A percentile compares a stretch with the other conserved stretches of the same genome.
These are phyloP conservation scores for Cassiopea xamachana DNA, from an alignment of 30 jellyfish, hydroid and myxozoan genomes.

Conservation along the genomic window DNA sequence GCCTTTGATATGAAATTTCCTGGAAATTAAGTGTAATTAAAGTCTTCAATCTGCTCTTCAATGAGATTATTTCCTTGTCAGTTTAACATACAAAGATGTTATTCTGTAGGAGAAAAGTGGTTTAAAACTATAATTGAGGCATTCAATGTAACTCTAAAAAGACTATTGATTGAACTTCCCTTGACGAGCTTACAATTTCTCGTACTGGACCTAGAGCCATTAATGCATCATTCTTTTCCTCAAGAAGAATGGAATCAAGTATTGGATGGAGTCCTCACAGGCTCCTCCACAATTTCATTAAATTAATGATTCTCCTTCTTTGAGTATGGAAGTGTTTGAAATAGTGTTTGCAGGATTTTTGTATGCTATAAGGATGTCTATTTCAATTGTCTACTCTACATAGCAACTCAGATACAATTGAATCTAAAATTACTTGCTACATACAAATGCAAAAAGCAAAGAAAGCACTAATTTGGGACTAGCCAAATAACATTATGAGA, in stretches of 20 bases:
- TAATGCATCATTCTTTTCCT: background rate
- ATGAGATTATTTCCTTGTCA: constrained; percentile 5
- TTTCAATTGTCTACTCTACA: no score
- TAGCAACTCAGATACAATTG: no score
- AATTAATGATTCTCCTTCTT: no score
- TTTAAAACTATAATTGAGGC: background rate
- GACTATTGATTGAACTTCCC: background rate
- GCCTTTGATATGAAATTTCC: constrained; percentile 24
- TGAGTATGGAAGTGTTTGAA: no score
- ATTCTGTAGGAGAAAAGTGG: constrained; percentile 3
- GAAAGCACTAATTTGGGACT: no score
- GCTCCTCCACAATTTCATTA: background rate
- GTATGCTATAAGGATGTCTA: no score
- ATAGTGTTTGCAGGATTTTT: no score
- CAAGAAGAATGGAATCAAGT: background rate
- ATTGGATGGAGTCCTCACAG: background rate
- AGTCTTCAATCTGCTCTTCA: background rate
- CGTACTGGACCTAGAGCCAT: background rate
- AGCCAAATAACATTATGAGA: no score
- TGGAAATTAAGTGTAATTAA: constrained; percentile 17
- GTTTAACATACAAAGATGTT: background rate
- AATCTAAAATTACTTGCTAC: no score
- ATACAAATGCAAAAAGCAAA: no score
- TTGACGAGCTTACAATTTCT: background rate
- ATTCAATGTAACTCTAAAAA: background rate